phyloP scores from a whole-genome alignment of 2,797 vertebrate species.

The Pseudochaenichthys georgianus region DNA sequence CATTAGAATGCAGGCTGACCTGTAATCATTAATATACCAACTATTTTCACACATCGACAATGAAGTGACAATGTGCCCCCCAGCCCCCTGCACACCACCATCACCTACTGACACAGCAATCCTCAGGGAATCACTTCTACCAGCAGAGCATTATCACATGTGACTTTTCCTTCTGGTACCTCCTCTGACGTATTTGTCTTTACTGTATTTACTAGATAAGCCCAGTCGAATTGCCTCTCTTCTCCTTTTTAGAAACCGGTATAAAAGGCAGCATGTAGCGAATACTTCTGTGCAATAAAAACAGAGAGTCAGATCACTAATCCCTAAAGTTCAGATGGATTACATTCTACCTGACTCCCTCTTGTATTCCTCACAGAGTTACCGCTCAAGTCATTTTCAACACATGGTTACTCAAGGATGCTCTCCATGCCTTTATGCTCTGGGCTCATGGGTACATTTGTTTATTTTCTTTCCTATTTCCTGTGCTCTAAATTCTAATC shows the following conservation, averaged over 20 bases:
- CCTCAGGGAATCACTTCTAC: slow-evolving; percentile 24
- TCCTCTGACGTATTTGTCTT: not conserved
- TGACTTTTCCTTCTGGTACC: slow-evolving; percentile 29
- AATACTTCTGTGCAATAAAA: slow-evolving; percentile 38
- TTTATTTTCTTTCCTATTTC: slow-evolving; percentile 29
- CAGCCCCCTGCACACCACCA: slow-evolving; percentile 5
- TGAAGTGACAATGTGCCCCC: slow-evolving; percentile 34
- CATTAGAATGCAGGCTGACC: not conserved
- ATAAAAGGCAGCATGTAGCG: slow-evolving; percentile 32
- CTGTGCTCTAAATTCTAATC: slow-evolving; percentile 57
- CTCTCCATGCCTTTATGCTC: slow-evolving; percentile 16
- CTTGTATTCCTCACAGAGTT: slow-evolving; percentile 37
- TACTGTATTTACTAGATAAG: slow-evolving; percentile 9
- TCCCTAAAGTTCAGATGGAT: slow-evolving; percentile 66
- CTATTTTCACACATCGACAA: slow-evolving; percentile 35
- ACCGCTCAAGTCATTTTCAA: slow-evolving; percentile 43
- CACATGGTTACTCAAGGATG: slow-evolving; percentile 53
- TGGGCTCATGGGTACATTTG: slow-evolving; percentile 22
- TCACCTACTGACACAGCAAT: slow-evolving; percentile 25
- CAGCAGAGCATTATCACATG: slow-evolving; percentile 15
- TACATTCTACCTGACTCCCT: slow-evolving; percentile 47
- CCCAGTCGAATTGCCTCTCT: slow-evolving; percentile 8
- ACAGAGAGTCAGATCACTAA: slow-evolving; percentile 52
- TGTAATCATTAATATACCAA: slow-evolving; percentile 31
- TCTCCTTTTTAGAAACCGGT: slow-evolving; percentile 12